Evolutionary conservation across 2,113 vertebrate genomes (phyloP).

Genomic region (Clinocottus analis): DNA sequence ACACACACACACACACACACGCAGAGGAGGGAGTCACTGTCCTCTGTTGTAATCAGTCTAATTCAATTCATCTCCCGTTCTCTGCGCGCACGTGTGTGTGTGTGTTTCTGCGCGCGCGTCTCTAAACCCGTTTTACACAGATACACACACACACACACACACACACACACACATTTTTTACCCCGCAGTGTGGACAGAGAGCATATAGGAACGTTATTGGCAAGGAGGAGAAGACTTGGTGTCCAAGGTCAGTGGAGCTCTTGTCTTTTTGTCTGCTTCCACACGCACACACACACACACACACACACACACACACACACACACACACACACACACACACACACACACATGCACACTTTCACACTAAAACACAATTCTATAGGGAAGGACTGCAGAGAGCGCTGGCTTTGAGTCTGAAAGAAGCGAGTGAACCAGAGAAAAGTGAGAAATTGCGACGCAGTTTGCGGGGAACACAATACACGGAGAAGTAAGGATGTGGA

Average conservation of each 20-base stretch:
- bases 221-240: constrained; percentile 21
- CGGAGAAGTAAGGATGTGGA: constrained; percentile 8
- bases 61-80: constrained; percentile 33
- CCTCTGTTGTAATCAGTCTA: constrained; percentile 41
- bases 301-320: constrained; percentile 16
- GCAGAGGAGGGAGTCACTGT: constrained; percentile 26
- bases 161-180: neutral
- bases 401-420: constrained; percentile 21
- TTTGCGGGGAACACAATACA: constrained; percentile 32
- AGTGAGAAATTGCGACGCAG: constrained; percentile 31
- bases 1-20: constrained; percentile 23
- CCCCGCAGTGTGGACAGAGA: constrained; percentile 1
- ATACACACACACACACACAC: neutral
- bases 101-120: neutral
- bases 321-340: constrained; percentile 12
- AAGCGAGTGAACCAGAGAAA: neutral
- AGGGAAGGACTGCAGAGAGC: constrained; percentile 29
- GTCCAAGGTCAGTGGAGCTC: constrained; percentile 44
- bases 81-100: constrained; percentile 9
- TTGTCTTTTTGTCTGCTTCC: constrained; percentile 3
- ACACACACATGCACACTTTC: constrained; percentile 17
- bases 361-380: constrained; percentile 6
- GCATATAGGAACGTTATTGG: constrained; percentile 20
- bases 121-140: neutral
- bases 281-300: constrained; percentile 11